Conservation (phyloP, 2,113 vertebrate species). For the Prinia subflava region DNA sequence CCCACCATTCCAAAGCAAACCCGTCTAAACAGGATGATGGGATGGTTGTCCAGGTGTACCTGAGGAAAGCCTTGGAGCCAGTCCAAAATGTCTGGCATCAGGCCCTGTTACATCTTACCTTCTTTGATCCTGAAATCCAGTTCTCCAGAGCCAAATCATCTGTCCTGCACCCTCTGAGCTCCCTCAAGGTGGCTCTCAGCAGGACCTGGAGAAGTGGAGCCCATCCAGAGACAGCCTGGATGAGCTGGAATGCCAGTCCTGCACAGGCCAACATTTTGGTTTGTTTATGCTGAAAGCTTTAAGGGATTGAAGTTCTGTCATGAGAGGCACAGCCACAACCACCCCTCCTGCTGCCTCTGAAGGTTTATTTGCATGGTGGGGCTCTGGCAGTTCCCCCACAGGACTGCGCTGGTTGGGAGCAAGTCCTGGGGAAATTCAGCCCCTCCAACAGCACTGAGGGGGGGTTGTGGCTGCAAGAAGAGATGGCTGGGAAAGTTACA, state of each 20-base stretch:
- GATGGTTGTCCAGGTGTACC: neutral
- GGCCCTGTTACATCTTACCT: neutral
- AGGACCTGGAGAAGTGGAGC: neutral
- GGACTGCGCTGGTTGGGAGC: rapidly evolving
- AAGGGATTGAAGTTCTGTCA: neutral
- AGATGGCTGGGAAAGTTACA: neutral
- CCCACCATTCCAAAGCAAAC: rapidly evolving
- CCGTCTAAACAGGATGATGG: rapidly evolving
- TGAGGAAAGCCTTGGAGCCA: neutral
- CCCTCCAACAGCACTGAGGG: neutral
- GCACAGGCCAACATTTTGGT: rapidly evolving
- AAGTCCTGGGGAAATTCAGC: neutral
- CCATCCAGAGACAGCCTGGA: neutral
- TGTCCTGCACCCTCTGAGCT: neutral
- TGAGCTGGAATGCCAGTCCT: neutral
- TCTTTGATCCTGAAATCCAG: neutral
- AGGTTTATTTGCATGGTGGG: neutral
- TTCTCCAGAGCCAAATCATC: neutral
- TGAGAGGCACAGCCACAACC: neutral
- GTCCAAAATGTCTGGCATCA: rapidly evolving
- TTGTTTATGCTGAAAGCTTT: neutral
- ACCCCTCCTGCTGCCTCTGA: neutral
- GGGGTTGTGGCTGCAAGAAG: neutral
- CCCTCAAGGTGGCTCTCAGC: neutral
- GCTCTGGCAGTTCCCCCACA: rapidly evolving